Evolutionary conservation across 2,888 invertebrate genomes (phyloP).

Genomic region (Exephanes ischioxanthus): DNA sequence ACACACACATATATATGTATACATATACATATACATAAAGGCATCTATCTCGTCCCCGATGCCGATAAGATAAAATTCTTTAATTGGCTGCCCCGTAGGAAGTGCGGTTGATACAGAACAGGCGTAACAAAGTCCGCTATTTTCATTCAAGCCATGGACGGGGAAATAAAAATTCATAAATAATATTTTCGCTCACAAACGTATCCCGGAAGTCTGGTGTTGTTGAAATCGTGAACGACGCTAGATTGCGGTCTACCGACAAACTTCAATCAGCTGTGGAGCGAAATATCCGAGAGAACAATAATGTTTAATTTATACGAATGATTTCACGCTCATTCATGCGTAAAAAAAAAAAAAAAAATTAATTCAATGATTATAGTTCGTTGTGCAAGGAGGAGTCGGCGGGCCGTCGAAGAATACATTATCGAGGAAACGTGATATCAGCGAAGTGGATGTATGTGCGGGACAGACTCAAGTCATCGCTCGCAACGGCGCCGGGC

Average conservation of each 20-base stretch:
- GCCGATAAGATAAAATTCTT: conserved; percentile 11
- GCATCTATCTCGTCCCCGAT: conserved; percentile 13
- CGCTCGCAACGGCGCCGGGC: conserved; percentile 24
- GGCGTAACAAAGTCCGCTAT: neutral
- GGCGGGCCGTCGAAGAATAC: conserved; percentile 23
- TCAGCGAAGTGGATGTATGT: conserved; percentile 21
- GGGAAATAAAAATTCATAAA: conserved; percentile 8
- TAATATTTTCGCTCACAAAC: conserved; percentile 5
- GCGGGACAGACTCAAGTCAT: conserved; percentile 32
- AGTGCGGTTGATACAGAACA: conserved; percentile 21
- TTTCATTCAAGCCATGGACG: neutral
- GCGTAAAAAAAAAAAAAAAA: neutral
- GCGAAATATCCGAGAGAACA: neutral
- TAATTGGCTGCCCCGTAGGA: conserved; percentile 16
- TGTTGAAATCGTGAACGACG: conserved; percentile 10
- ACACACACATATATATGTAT: neutral
- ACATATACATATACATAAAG: neutral
- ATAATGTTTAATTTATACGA: neutral
- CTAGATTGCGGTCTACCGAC: conserved; percentile 49
- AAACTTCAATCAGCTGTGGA: neutral
- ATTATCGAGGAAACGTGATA: conserved; percentile 39
- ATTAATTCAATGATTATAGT: conserved; percentile 19
- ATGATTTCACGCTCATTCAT: conserved; percentile 12
- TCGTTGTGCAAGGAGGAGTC: neutral
- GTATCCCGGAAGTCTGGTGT: conserved; percentile 31